Evolutionary conservation across 2,113 vertebrate genomes (phyloP).

Genomic region (Paracyprichromis sp.): DNA sequence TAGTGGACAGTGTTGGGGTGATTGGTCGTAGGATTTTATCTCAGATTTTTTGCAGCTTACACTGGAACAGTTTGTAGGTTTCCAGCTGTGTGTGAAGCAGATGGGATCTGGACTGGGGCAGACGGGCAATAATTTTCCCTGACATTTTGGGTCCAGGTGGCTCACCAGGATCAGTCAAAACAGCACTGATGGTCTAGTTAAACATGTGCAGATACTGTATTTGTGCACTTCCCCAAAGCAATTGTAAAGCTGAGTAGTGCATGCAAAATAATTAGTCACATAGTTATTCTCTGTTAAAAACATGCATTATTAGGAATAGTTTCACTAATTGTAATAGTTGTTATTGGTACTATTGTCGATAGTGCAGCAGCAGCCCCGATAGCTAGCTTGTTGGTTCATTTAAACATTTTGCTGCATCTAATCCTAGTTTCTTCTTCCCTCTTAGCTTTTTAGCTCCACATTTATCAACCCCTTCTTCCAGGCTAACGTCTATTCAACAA

Average conservation of each 20-base stretch:
- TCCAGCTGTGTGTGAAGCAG: not conserved
- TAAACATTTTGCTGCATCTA: not conserved
- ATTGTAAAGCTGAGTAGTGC: not conserved
- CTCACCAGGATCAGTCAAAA: not conserved
- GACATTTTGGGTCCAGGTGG: not conserved
- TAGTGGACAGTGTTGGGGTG: not conserved
- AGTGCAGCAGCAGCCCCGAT: accelerated
- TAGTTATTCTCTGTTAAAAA: not conserved
- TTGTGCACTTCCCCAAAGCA: not conserved
- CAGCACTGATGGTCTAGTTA: not conserved
- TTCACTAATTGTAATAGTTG: not conserved
- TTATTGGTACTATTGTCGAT: not conserved
- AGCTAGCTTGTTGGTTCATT: not conserved
- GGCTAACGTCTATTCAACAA: not conserved
- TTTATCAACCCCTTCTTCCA: not conserved
- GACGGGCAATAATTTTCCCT: not conserved
- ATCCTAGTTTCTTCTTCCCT: not conserved
- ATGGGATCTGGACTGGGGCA: not conserved
- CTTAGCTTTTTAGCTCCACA: not conserved
- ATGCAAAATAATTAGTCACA: not conserved
- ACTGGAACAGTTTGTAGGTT: not conserved
- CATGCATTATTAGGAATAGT: not conserved
- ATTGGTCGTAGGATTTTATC: not conserved
- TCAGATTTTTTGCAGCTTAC: not conserved
- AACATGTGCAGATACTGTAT: not conserved